These are phyloP conservation scores for Neoascia interrupta DNA, from an alignment of 2,888 invertebrate species.

Conservation along the genomic window DNA sequence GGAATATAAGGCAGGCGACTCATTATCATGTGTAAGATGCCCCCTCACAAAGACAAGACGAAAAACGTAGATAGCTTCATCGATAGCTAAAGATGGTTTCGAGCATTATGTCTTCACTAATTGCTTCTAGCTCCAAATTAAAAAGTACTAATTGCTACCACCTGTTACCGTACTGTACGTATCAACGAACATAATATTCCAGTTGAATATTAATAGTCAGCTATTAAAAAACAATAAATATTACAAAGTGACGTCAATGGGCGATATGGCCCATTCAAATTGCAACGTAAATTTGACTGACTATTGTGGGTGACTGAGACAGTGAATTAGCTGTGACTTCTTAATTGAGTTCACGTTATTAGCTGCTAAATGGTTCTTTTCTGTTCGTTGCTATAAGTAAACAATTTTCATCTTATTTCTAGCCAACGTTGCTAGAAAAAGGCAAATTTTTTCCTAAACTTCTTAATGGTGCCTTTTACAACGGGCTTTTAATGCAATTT, in stretches of 20 bases:
- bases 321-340: conserved; percentile 34
- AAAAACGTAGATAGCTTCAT: neutral
- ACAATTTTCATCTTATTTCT: too few relatives aligned
- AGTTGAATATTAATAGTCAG: neutral
- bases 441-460: too few relatives aligned
- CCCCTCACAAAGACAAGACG: too few relatives aligned
- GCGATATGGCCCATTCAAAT: neutral
- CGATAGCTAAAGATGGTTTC: neutral
- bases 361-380: neutral
- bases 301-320: neutral
- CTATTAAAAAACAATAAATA: too few relatives aligned
- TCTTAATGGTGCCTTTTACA: too few relatives aligned
- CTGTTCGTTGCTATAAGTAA: neutral
- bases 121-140: neutral
- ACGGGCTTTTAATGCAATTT: too few relatives aligned
- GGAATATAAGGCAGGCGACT: too few relatives aligned
- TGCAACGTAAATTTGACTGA: conserved; percentile 6
- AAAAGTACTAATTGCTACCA: neutral
- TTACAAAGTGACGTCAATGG: too few relatives aligned
- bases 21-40: too few relatives aligned
- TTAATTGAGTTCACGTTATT: conserved; percentile 17
- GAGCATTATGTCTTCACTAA: neutral
- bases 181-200: too few relatives aligned
- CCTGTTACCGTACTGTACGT: neutral
- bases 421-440: too few relatives aligned